phyloP scores from a whole-genome alignment of 1,140 invertebrate genomes.

The Phymastichus coffea region DNA sequence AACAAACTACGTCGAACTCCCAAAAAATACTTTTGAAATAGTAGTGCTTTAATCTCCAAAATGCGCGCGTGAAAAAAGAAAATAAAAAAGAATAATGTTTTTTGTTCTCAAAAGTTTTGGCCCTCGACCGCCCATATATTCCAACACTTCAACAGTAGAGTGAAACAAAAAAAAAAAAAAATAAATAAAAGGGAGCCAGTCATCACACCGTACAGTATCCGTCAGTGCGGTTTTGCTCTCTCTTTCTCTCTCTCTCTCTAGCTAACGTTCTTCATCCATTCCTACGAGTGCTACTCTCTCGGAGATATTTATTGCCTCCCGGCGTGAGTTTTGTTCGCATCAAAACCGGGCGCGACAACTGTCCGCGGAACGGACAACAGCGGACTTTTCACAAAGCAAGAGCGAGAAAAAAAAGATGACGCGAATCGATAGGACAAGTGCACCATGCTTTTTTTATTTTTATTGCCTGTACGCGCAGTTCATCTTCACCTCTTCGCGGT shows the following conservation, averaged over 20 bases:
- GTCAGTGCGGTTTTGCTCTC: too few species aligned
- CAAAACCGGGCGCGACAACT: conserved; percentile 25
- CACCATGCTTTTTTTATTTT: conserved; percentile 10
- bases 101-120: too few species aligned
- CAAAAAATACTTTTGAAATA: too few species aligned
- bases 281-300: conserved; percentile 31
- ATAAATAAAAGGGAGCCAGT: too few species aligned
- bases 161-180: too few species aligned
- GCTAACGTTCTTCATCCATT: background rate
- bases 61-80: too few species aligned
- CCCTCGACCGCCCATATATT: too few species aligned
- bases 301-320: conserved; percentile 48
- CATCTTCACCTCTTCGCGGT: background rate
- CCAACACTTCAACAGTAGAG: too few species aligned
- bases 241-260: background rate
- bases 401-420: conserved; percentile 1
- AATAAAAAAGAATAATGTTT: too few species aligned
- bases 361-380: conserved; percentile 33
- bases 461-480: conserved; percentile 11
- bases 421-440: conserved; percentile 10
- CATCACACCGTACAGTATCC: too few species aligned
- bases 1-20: too few species aligned
- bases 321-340: conserved; percentile 43
- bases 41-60: too few species aligned
- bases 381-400: conserved; percentile 2